Evolutionary conservation across 2,888 invertebrate species (phyloP), one percentile per base, ranked within the genome.

Genomic region (Limnephilus lunatus): DNA sequence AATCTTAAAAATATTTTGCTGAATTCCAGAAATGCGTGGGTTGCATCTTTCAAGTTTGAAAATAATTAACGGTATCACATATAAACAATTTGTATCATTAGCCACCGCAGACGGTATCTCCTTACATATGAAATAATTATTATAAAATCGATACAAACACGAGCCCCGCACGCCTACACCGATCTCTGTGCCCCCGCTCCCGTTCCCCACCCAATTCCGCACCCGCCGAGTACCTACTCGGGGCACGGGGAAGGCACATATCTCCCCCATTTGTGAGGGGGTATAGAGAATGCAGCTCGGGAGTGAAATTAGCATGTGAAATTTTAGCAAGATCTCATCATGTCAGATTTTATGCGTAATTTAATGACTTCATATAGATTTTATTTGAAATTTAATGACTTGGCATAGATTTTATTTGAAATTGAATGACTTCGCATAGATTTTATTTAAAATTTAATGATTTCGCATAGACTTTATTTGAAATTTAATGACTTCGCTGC

Each of bases 61-160:
- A 68, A 68, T 68, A 68, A 68, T 68, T 9, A 68, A 68, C 48
- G 15, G 3, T 15, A 53, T 53, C 68, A n/a, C 9, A n/a, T 9
- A 68, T 68, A 68, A 68, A 68, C 68, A n/a, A 68, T 68, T 68
- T 68, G 68, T 68, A 68, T 68, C n/a, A 68, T 68, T 68, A 68
- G 25, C 68, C 68, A n/a, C 68, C 68, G 68, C 68, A 68, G 68
- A 68, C n/a, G 7, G 68, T 25, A 68, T 68, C 68, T 25, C 68
- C 68, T 68, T 68, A 68, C 68, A n/a, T 68, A 68, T 68, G 68
- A n/a, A 68, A 68, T 68, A 68, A 68, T 68, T 68, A 68, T 68
- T 68, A 68, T 68, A 68, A 68, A 68, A 68, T 68, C 68, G 68
- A 68, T 68, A 68, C 68, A 9, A n/a, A 68, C 68, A 19, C 68